phyloP scores from a whole-genome alignment of 2,113 vertebrate species.

The Struthidea cinerea region DNA sequence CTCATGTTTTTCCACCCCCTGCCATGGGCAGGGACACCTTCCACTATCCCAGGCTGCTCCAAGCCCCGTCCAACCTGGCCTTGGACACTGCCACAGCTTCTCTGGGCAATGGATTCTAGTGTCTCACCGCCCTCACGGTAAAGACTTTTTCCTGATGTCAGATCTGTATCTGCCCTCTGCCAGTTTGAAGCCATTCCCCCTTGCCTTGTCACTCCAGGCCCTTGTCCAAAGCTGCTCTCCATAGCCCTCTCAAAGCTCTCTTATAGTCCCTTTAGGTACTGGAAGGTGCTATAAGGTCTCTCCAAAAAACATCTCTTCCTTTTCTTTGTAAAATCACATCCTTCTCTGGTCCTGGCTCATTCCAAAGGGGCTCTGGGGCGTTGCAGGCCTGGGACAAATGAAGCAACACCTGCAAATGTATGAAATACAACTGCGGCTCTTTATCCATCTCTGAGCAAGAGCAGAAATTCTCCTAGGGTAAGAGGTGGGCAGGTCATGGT shows the following conservation, averaged over 20 bases:
- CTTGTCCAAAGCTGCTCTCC: not conserved
- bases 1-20: not conserved
- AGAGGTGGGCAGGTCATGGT: not conserved
- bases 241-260: too few relatives aligned
- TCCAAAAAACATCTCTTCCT: not conserved
- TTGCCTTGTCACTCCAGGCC: not conserved
- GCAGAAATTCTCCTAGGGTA: not conserved
- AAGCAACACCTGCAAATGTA: not conserved
- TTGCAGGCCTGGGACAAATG: not conserved
- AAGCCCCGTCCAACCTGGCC: not conserved
- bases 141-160: not conserved
- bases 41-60: rapidly evolving
- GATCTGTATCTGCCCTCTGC: not conserved
- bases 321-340: not conserved
- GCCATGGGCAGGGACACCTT: not conserved
- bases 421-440: not conserved
- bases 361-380: not conserved
- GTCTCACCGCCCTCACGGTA: not conserved
- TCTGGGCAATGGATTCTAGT: not conserved
- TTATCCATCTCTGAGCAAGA: not conserved
- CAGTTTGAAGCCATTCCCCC: not conserved
- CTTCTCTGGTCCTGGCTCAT: not conserved
- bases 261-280: not conserved
- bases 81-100: not conserved
- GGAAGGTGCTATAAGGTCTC: not conserved